A percentile compares a stretch with the other conserved stretches of the same genome.
Evolutionary conservation across 1,140 invertebrate species (phyloP).

Genomic region (Adelges cooleyi): DNA sequence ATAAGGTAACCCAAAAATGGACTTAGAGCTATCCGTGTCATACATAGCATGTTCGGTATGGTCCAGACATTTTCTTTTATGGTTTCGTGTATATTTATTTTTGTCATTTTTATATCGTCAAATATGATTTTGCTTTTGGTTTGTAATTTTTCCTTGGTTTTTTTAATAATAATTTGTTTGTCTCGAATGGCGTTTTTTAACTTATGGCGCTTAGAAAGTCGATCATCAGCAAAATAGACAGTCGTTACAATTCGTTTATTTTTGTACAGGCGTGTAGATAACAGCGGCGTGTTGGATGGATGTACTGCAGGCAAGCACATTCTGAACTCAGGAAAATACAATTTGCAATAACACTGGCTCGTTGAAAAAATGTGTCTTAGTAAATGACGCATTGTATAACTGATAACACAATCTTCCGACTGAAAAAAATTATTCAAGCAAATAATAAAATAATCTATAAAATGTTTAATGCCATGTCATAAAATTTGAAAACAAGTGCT

Average conservation of each 20-base stretch:
- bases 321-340: constrained; percentile 15
- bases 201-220: neutral
- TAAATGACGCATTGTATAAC: constrained; percentile 8
- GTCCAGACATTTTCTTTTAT: constrained; percentile 83
- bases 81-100: constrained; percentile 53
- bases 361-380: neutral
- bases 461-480: too few species aligned
- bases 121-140: constrained; percentile 47
- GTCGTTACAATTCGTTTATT: neutral
- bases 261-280: neutral
- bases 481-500: too few species aligned
- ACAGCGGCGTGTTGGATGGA: neutral
- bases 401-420: too few species aligned
- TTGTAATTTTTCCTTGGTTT: constrained; percentile 44
- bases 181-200: constrained; percentile 23
- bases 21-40: constrained; percentile 67
- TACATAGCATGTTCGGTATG: constrained; percentile 80
- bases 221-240: constrained; percentile 8
- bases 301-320: neutral
- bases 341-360: constrained; percentile 7
- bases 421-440: too few species aligned
- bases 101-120: constrained; percentile 49
- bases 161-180: constrained; percentile 26
- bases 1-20: constrained; percentile 76
- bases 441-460: too few species aligned